Evolutionary conservation across 2,797 vertebrate species (phyloP).

Genomic region (Brachyrhaphis roseni): DNA sequence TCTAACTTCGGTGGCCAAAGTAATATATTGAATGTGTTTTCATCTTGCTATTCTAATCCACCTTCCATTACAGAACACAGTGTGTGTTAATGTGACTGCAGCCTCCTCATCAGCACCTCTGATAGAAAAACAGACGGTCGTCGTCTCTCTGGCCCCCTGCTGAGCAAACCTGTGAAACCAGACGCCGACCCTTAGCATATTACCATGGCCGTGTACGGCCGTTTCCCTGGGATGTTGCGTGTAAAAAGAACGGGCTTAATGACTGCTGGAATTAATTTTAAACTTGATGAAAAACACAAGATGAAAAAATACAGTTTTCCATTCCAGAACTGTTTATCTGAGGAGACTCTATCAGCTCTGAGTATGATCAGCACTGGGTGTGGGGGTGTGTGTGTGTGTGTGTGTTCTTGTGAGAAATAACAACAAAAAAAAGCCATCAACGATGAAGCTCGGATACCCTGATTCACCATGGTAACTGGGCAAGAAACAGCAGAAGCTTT

Average conservation of each 20-base stretch:
- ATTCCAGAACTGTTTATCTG: background rate
- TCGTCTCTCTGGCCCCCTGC: background rate
- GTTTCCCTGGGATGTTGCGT: background rate
- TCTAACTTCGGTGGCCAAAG: background rate
- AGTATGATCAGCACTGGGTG: background rate
- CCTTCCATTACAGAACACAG: background rate
- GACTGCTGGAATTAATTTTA: background rate
- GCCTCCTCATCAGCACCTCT: background rate
- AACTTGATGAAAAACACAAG: background rate
- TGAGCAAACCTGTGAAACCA: background rate
- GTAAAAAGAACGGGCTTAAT: background rate
- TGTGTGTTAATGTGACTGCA: background rate
- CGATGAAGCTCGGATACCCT: background rate
- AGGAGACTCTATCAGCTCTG: background rate
- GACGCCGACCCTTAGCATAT: background rate
- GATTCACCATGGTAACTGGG: slow-evolving; percentile 5
- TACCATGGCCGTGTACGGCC: background rate
- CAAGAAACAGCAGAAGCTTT: background rate
- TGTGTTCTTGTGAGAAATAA: background rate
- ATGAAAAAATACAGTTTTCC: background rate
- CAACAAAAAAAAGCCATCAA: background rate
- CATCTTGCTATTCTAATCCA: background rate
- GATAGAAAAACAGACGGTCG: background rate
- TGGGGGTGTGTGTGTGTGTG: too few species aligned
- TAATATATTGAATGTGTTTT: background rate